Evolutionary conservation across 2,888 invertebrate genomes (phyloP), one percentile per base, ranked within the genome.

Genomic region (Maniola hyperantus): DNA sequence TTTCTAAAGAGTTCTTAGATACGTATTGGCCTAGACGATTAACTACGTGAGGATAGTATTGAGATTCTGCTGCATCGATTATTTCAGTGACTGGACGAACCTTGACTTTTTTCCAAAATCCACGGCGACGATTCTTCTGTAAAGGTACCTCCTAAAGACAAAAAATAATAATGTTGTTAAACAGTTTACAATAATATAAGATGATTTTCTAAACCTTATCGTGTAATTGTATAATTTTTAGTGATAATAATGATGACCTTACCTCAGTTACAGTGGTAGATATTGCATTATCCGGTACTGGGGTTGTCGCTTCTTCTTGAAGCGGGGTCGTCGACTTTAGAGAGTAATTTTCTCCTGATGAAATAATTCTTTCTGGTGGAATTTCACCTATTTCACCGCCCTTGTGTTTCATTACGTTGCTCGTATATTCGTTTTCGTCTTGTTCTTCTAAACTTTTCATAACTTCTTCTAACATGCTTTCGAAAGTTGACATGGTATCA

Each of bases 1-100:
- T 89, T 6, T 82, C 82, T 65, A 85, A 80, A 6, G 74, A 69
- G 20, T 74, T 76, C 71, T 83, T 83, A 18, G 82, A 77, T 15
- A 87, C 72, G 7, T 79, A 72, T 72, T 86, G 81, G 54, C 86
- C 87, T 5, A 93, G 81, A 68, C 91, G 87, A 71, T 93, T 89
- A 6, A 93, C 95, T 39, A 96, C 93, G 77, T 95, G 95, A 4
- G 83, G 72, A 75, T 92, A 92, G 77, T 90, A 91, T 83, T 97
- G 97, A 0, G 97, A 96, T 82, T 97, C 97, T 0, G 97, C 96
- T 0, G 94, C 94, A 78, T 96, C 96, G 61, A 97, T 95, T 33
- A 94, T 93, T 81, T 97, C 97, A 5, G 87, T 79, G 10, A 84
- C 85, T 5, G 94, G 93, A 55, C 93, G 92, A 34, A 95, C 94